Base-by-base conservation (phyloP, 2,888 invertebrate genomes). In the Parthenolecanium corni region DNA sequence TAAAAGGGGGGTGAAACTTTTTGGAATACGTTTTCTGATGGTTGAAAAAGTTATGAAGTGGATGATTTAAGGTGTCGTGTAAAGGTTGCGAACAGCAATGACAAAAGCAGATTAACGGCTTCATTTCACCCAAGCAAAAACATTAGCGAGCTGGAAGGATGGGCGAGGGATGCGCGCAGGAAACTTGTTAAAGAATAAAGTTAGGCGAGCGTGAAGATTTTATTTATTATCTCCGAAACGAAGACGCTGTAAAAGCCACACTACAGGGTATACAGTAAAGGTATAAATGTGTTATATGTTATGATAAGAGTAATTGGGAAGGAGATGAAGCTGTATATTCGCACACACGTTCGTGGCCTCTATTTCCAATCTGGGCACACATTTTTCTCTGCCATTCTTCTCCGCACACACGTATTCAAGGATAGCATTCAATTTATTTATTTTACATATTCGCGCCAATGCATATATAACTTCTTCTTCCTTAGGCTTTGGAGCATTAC, bases 81-180 rank as follows among this genome's bases (percentile, higher is more conserved):
- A 53, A 53, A 31, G 53, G 53, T 52, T 52, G 52, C 53, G 53
- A 53, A 36, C 18, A 53, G 23, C 53, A 42, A 40, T 53, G 53
- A 53, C 53, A 53, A 53, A 53, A 53, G 53, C 53, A 53, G 53
- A 53, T 53, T 53, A 53, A 53, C 53, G 53, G 53, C 53, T 53
- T 53, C 53, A 53, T 53, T 53, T 53, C 53, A 42, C 23, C n/a
- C 5, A 31, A 31, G 31, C 31, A 31, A 31, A 31, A 31, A 31
- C 31, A 31, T 31, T 31, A 31, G 31, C 31, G 31, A 4, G 31
- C 4, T 31, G n/a, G n/a, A n/a, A n/a, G 23, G 40, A 53, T 38
- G 40, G 23, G 36, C 24, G 18, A 47, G 14, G 21, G 47, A 42
- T 11, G 21, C 47, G 47, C 21, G 47, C 47, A 47, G 52, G 24